These are phyloP conservation scores for Saiga tatarica DNA, from an alignment of 2,113 vertebrate species.

Conservation along the genomic window DNA sequence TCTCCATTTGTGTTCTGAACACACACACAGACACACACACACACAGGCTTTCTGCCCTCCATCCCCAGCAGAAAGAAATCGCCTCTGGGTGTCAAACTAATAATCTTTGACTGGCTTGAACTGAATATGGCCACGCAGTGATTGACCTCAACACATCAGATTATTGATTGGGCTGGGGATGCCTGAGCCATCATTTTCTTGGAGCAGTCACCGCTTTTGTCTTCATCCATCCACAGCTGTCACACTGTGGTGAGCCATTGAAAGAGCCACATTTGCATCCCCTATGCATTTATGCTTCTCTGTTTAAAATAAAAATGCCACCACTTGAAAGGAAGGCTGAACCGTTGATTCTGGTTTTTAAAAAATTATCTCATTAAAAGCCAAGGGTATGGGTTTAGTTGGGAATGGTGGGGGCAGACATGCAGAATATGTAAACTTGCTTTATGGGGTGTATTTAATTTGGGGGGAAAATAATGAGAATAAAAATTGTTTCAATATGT, in stretches of 20 bases:
- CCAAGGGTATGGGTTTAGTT: slow-evolving; percentile 50
- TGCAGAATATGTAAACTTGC: slow-evolving; percentile 70
- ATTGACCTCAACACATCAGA: slow-evolving; percentile 80
- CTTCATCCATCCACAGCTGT: slow-evolving; percentile 67
- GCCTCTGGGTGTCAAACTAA: slow-evolving; percentile 76
- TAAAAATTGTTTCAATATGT: slow-evolving; percentile 82
- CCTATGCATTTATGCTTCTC: slow-evolving; percentile 54
- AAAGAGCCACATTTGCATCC: slow-evolving; percentile 73
- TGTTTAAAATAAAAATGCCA: slow-evolving; percentile 78
- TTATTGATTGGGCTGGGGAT: slow-evolving; percentile 80
- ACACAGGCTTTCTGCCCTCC: slow-evolving; percentile 30
- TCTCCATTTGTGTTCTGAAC: slow-evolving; percentile 65
- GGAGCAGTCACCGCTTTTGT: slow-evolving; percentile 64
- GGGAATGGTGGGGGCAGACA: slow-evolving; percentile 38
- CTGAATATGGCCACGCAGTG: slow-evolving; percentile 66
- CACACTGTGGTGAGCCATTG: slow-evolving; percentile 44
- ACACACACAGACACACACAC: slow-evolving; percentile 12
- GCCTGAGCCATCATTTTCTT: slow-evolving; percentile 70
- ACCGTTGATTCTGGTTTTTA: slow-evolving; percentile 37
- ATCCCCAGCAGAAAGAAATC: slow-evolving; percentile 65
- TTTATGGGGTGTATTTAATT: slow-evolving; percentile 80
- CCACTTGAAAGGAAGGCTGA: slow-evolving; percentile 72
- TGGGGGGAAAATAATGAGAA: slow-evolving; percentile 76
- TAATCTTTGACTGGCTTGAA: slow-evolving; percentile 77
- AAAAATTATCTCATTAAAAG: slow-evolving; percentile 79